phyloP scores from a whole-genome alignment of 2,797 vertebrate species.

The Bovichtus diacanthus region DNA sequence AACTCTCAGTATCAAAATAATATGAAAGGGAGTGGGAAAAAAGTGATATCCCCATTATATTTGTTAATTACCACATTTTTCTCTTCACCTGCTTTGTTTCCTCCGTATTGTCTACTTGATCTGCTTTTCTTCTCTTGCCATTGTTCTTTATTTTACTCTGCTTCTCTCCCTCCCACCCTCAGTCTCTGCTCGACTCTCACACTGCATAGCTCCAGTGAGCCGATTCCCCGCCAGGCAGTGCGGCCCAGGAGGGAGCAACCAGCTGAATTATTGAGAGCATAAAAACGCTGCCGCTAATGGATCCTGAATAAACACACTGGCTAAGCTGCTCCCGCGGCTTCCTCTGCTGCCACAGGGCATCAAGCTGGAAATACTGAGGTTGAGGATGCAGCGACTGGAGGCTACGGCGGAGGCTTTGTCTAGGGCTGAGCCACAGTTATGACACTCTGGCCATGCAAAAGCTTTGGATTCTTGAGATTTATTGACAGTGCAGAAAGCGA shows the following conservation, averaged over 20 bases:
- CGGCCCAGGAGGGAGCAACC: constrained; percentile 78
- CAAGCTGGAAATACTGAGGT: constrained; percentile 69
- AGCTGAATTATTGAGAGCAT: constrained; percentile 87
- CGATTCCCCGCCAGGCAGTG: constrained; percentile 73
- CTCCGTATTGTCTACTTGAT: constrained; percentile 39
- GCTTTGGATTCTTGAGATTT: constrained; percentile 33
- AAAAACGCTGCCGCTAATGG: constrained; percentile 86
- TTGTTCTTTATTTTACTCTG: not conserved
- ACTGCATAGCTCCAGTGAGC: constrained; percentile 74
- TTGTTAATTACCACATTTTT: constrained; percentile 7
- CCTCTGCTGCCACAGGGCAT: constrained; percentile 73
- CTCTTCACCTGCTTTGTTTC: constrained; percentile 40
- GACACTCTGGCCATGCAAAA: constrained; percentile 12
- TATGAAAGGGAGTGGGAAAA: not conserved
- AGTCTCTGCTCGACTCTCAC: constrained; percentile 45
- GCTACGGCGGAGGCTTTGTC: constrained; percentile 56
- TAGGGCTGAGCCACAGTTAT: constrained; percentile 44
- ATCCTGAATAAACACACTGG: constrained; percentile 85
- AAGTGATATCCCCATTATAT: not conserved
- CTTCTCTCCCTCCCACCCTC: constrained; percentile 11
- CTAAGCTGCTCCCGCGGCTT: constrained; percentile 75
- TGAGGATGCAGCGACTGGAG: constrained; percentile 56
- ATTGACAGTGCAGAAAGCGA: not conserved
- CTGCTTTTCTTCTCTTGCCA: constrained; percentile 32
- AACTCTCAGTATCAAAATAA: not conserved